phyloP scores from a whole-genome alignment of 2,797 vertebrate species.

The Emys orbicularis region DNA sequence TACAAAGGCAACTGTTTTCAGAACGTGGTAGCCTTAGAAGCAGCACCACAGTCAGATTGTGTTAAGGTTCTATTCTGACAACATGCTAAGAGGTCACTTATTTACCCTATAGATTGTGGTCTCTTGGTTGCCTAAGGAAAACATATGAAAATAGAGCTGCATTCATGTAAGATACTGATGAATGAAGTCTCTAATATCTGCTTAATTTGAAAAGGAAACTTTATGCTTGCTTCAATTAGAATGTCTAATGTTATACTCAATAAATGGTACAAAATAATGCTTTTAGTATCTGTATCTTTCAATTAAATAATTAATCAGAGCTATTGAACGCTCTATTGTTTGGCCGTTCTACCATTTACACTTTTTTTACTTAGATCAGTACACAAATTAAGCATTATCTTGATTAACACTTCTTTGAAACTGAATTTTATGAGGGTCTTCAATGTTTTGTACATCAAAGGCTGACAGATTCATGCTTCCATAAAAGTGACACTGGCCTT shows the following conservation, averaged over 20 bases:
- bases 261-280: conserved; percentile 2
- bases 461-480: conserved; percentile 30
- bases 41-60: neutral
- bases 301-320: neutral
- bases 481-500: conserved; percentile 16
- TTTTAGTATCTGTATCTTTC: neutral
- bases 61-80: neutral
- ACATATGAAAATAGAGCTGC: neutral
- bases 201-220: neutral
- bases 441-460: conserved; percentile 71
- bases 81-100: neutral
- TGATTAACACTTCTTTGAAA: conserved; percentile 74
- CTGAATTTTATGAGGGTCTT: conserved; percentile 68
- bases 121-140: neutral
- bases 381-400: conserved; percentile 74
- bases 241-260: neutral
- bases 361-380: conserved; percentile 57
- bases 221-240: neutral
- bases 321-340: neutral
- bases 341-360: neutral
- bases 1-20: neutral
- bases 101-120: neutral
- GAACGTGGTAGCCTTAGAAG: neutral
- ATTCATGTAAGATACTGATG: neutral
- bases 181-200: neutral